These are phyloP conservation scores for Bovichtus variegatus DNA, from an alignment of 2,797 vertebrate species.

Conservation along the genomic window DNA sequence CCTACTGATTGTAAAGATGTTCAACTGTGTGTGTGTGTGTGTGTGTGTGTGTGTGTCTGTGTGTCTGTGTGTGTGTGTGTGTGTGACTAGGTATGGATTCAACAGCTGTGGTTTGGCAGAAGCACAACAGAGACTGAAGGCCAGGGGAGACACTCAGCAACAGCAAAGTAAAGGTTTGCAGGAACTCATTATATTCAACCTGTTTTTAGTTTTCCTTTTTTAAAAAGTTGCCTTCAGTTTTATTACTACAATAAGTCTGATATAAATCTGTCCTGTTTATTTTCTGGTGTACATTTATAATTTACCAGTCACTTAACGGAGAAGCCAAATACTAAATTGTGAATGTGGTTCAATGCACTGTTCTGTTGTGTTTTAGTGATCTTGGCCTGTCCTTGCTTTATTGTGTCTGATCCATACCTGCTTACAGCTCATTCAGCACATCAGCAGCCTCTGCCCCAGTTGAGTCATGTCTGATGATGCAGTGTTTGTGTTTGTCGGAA, in stretches of 20 bases:
- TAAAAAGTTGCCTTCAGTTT: not conserved
- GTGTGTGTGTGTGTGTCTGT: too few species aligned
- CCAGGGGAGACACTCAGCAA: constrained; percentile 84
- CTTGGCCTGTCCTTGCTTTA: constrained; percentile 56
- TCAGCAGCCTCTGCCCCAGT: constrained; percentile 39
- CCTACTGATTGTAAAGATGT: not conserved
- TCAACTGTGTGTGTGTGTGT: not conserved
- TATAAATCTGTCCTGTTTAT: not conserved
- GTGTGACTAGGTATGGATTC: constrained; percentile 91
- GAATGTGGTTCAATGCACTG: not conserved
- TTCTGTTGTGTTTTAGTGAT: constrained; percentile 12
- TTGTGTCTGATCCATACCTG: constrained; percentile 39
- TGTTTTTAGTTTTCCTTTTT: not conserved
- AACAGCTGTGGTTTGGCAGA: constrained; percentile 92
- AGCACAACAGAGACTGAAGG: constrained; percentile 86
- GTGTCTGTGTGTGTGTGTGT: too few species aligned
- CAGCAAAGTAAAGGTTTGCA: constrained; percentile 87
- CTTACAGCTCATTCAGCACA: constrained; percentile 44
- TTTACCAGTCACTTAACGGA: not conserved
- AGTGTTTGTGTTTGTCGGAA: constrained; percentile 52
- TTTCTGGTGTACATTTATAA: not conserved
- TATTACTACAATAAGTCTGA: not conserved
- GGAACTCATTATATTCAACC: too few species aligned
- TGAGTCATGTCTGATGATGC: constrained; percentile 66
- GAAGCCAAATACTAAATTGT: not conserved